Percentiles rank a stretch among this genome's conserved stretches.
phyloP scores from a whole-genome alignment of 2,888 invertebrate genomes.

The Norana najaformis region DNA sequence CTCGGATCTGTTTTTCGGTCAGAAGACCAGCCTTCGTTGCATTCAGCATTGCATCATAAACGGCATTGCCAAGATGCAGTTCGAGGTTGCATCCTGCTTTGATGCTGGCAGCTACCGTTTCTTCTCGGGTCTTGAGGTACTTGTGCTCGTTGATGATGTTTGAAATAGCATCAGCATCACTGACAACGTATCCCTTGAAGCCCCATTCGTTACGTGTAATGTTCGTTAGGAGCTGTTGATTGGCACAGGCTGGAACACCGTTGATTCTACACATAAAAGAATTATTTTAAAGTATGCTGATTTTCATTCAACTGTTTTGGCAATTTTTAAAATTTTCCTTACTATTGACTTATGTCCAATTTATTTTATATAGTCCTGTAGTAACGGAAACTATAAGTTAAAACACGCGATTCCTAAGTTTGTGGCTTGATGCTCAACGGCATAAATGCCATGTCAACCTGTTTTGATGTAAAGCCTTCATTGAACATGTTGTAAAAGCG shows the following conservation, averaged over 20 bases:
- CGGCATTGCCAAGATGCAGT: constrained; percentile 32
- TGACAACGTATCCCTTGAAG: constrained; percentile 56
- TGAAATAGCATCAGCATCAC: constrained; percentile 55
- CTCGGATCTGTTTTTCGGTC: constrained; percentile 38
- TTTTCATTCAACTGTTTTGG: too few species aligned
- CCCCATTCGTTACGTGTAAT: constrained; percentile 54
- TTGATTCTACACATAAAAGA: constrained; percentile 49
- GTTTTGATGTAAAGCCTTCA: too few species aligned
- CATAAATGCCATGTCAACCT: too few species aligned
- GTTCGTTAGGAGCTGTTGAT: constrained; percentile 52
- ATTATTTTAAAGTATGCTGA: not conserved
- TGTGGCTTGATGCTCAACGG: too few species aligned
- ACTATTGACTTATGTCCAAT: too few species aligned
- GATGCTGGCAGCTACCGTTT: constrained; percentile 47
- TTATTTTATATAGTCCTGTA: too few species aligned
- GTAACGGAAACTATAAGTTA: too few species aligned
- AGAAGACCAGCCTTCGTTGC: constrained; percentile 35
- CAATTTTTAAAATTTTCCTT: too few species aligned
- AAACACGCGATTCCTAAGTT: too few species aligned
- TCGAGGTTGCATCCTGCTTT: constrained; percentile 52
- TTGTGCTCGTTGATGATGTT: constrained; percentile 50
- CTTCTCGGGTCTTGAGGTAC: constrained; percentile 46
- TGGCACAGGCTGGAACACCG: constrained; percentile 58
- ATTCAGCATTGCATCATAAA: constrained; percentile 26
- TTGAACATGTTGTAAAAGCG: too few species aligned